Base-by-base conservation (phyloP, 2,888 invertebrate species). In the Agrochola lychnidis region DNA sequence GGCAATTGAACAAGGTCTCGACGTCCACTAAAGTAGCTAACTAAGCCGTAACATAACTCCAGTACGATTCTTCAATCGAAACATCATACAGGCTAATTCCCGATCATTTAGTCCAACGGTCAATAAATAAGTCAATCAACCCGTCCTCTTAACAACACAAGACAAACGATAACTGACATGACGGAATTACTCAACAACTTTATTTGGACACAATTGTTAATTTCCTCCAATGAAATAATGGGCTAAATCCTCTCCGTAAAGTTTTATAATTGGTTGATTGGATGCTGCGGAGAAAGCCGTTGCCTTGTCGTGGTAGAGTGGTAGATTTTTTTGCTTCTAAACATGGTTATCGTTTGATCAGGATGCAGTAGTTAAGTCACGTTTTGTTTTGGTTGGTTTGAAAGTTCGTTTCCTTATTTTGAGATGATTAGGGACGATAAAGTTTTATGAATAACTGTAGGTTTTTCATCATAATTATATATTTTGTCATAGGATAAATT, bases 191-290 rank as follows among this genome's bases (percentile, higher is more conserved):
- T 94, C 93, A 95, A 95, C 95, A 94, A 95, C 94, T 94, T 94
- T 95, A 96, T 96, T 96, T 95, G 92, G 94, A 94, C 95, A 95
- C 96, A 96, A 96, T 96, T 96, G 96, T 96, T 96, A 96, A 96
- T 96, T 96, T 96, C 96, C 96, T 96, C 91, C 95, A 94, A 94
- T 95, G 94, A 94, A 91, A 95, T 96, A 96, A 96, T 96, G 94
- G 96, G 89, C 92, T 93, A 95, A 96, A 96, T 96, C 96, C 96
- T 96, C 96, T 93, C 89, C 69, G 91, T 91, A 89, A 92, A 92
- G 89, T 91, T 93, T 92, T 92, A 93, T 95, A 95, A 95, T 95
- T 95, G 95, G 94, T 95, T 95, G 95, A 95, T 95, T 95, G 95
- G 93, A 89, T 90, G 87, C 81, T 81, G 84, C 69, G 78, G 88